Percentiles rank a stretch among this genome's conserved stretches.
Evolutionary conservation across 1,140 invertebrate species (phyloP).

Genomic region (Drosophila ironensis): DNA sequence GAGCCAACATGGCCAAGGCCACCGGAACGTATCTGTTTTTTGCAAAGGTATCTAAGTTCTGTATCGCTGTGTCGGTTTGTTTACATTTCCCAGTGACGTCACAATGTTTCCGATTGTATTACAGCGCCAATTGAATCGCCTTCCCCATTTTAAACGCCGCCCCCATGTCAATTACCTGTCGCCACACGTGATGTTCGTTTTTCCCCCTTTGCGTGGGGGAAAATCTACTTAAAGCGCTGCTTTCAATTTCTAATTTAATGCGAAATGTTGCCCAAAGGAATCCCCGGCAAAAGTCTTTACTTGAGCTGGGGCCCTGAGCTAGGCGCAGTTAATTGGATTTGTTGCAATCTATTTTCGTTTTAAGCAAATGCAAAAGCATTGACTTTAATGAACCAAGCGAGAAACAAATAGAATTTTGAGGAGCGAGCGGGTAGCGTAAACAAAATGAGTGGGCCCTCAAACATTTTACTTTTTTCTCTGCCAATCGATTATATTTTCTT

Average conservation of each 20-base stretch:
- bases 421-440: neutral
- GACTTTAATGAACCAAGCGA: constrained; percentile 18
- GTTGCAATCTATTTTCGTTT: constrained; percentile 1
- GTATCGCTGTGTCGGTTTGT: constrained; percentile 33
- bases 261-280: constrained; percentile 13
- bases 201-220: constrained; percentile 9
- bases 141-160: neutral
- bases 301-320: constrained; percentile 13
- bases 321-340: constrained; percentile 15
- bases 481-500: neutral
- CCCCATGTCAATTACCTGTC: constrained; percentile 37
- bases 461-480: neutral
- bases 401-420: neutral
- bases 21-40: constrained; percentile 25
- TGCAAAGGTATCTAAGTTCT: constrained; percentile 6
- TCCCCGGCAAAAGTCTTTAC: constrained; percentile 2
- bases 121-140: constrained; percentile 4
- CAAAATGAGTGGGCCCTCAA: neutral
- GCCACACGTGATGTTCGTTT: constrained; percentile 55
- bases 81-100: constrained; percentile 55
- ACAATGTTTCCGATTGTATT: constrained; percentile 36
- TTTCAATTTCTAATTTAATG: constrained; percentile 1
- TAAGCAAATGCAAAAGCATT: constrained; percentile 35
- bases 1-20: constrained; percentile 47
- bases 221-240: neutral